phyloP scores from a whole-genome alignment of 2,888 invertebrate genomes.

The Pheosia gnoma region DNA sequence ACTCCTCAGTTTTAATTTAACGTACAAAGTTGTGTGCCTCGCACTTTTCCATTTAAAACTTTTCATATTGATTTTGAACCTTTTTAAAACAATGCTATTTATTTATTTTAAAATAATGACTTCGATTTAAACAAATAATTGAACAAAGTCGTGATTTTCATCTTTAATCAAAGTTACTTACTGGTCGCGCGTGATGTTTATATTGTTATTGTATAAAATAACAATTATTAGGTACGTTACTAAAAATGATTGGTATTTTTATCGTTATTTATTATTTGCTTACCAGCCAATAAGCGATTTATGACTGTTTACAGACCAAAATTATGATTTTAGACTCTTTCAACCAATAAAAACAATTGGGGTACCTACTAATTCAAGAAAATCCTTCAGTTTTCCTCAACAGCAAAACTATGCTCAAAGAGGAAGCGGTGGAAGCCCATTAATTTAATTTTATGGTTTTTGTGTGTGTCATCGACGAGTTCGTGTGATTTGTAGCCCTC shows the following conservation, averaged over 20 bases:
- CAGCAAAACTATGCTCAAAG: constrained; percentile 60
- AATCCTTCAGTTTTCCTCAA: constrained; percentile 65
- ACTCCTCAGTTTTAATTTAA: constrained; percentile 76
- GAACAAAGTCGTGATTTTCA: constrained; percentile 5
- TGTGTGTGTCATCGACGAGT: constrained; percentile 81
- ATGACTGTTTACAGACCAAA: background rate
- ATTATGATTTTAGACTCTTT: background rate
- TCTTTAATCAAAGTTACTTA: too few relatives aligned
- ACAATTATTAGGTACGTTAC: too few relatives aligned
- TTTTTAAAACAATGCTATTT: constrained; percentile 57
- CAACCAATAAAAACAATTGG: background rate
- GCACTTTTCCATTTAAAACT: constrained; percentile 78
- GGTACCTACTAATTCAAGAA: constrained; percentile 18
- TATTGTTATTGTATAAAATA: too few relatives aligned
- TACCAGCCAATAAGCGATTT: too few relatives aligned
- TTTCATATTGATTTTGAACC: constrained; percentile 69
- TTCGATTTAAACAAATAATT: constrained; percentile 28
- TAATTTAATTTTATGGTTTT: constrained; percentile 84
- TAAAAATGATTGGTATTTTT: too few relatives aligned
- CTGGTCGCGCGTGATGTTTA: too few relatives aligned
- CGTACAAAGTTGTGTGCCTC: constrained; percentile 72
- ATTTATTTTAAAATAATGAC: constrained; percentile 51
- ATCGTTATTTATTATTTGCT: too few relatives aligned
- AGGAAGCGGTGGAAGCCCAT: constrained; percentile 70
- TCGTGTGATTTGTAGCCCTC: constrained; percentile 75